Base-by-base conservation (phyloP, 37 sponge, comb jelly and placozoan genomes). In the Agelas oroides region DNA sequence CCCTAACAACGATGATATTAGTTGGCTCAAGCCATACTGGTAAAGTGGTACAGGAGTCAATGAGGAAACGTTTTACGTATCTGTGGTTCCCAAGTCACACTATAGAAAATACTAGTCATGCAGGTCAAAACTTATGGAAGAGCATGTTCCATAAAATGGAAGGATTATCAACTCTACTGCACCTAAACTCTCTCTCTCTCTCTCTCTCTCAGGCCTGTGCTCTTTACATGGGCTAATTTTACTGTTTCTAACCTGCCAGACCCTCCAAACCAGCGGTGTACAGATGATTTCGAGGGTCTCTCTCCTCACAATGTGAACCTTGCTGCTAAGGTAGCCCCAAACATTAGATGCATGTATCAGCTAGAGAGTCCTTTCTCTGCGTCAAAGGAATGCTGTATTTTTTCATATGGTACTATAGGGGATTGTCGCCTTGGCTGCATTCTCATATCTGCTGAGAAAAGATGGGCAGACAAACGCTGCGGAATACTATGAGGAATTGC, bases 231-330 rank as follows among this genome's bases (percentile, higher is more conserved):
- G 86, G 89, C 64, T n/a, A 53, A 88, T 61, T 88, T 73, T 58
- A 28, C 88, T 24, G 82, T 76, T 19, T 30, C 61, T 35, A 84
- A 62, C 36, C 86, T 93, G 0, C 93, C 93, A 53, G 89, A 88
- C 57, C 93, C 93, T 0, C 78, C 56, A n/a, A 70, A 88, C 59
- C 93, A 92, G 79, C 61, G 87, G 46, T 93, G 93, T 41, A 93
- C 93, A 18, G 93, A 93, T 75, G 93, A 93, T 55, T 93, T 93
- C 80, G 89, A 89, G 59, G 93, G 93, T 0, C 71, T 65, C n/a
- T 84, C 86, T 35, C 86, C 89, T 46, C 89, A 93, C 82, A 93
- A 93, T 41, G 76, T 84, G 58, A 93, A 93, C 73, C 55, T 93
- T 27, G 93, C 89, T 25, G 86, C 75, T 62, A 93, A 93, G 70